These are phyloP conservation scores for Microtus pennsylvanicus DNA, from an alignment of 2,113 vertebrate species.

Conservation along the genomic window DNA sequence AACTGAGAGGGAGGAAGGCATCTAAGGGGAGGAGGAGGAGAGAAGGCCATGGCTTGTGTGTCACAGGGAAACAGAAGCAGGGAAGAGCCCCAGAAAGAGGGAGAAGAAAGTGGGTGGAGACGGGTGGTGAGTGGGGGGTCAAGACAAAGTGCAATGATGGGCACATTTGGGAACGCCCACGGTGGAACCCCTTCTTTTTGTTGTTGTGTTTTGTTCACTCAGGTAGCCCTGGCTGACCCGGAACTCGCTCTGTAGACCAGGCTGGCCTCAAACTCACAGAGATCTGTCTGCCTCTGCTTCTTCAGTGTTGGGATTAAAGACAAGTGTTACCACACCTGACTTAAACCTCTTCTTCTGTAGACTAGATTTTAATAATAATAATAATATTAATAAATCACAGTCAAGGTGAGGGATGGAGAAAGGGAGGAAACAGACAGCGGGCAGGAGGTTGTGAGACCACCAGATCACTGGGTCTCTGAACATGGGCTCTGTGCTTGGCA, in stretches of 20 bases:
- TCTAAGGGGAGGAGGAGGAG: background rate
- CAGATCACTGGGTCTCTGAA: background rate
- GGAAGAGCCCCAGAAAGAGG: background rate
- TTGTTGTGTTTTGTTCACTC: background rate
- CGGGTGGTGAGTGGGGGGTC: background rate
- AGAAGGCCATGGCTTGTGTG: too few relatives aligned
- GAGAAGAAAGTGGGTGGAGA: too few relatives aligned
- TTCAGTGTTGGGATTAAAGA: background rate
- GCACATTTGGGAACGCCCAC: too few relatives aligned
- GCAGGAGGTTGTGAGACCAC: accelerated
- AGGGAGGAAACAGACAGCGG: too few relatives aligned
- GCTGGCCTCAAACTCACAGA: background rate
- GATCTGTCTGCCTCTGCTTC: background rate
- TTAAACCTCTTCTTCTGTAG: background rate
- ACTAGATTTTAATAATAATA: background rate
- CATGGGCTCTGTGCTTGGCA: background rate
- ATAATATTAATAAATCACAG: background rate
- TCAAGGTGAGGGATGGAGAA: background rate
- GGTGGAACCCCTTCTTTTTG: background rate
- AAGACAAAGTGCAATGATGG: background rate
- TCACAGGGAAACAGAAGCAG: background rate
- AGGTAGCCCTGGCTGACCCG: background rate
- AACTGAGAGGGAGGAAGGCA: background rate
- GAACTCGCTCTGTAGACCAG: background rate
- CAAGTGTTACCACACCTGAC: background rate